A percentile compares a stretch with the other conserved stretches of the same genome.
These are phyloP conservation scores for Pogonomyrmex barbatus DNA, from an alignment of 1,140 invertebrate genomes.

Conservation along the genomic window DNA sequence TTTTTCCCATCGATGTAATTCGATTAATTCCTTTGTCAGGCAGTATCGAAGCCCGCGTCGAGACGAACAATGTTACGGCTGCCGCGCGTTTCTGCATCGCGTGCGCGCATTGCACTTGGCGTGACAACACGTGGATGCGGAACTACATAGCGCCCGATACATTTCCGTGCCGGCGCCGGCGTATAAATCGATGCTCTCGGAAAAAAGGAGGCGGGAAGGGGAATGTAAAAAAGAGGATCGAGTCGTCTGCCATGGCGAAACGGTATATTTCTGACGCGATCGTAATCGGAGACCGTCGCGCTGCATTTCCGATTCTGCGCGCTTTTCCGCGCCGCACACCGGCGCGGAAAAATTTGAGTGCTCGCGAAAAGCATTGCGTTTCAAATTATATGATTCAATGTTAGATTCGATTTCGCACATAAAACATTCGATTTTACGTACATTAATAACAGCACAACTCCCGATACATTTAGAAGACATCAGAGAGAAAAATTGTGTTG, in stretches of 20 bases:
- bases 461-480: neutral
- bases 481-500: neutral
- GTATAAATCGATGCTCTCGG: conserved; percentile 61
- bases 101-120: conserved; percentile 65
- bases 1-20: conserved; percentile 55
- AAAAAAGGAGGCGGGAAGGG: conserved; percentile 37
- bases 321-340: conserved; percentile 11
- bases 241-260: conserved; percentile 46
- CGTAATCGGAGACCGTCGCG: conserved; percentile 72
- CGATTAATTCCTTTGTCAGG: conserved; percentile 69
- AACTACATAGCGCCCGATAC: conserved; percentile 32
- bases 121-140: conserved; percentile 63
- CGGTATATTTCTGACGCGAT: conserved; percentile 69
- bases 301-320: conserved; percentile 70
- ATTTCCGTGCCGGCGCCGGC: conserved; percentile 40
- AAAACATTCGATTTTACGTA: neutral
- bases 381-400: conserved; percentile 46
- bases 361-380: conserved; percentile 15
- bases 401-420: neutral
- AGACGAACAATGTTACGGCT: conserved; percentile 65
- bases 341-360: conserved; percentile 42
- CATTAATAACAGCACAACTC: neutral
- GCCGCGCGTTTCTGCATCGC: conserved; percentile 60
- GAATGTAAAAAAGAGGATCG: conserved; percentile 47
- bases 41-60: conserved; percentile 45